These are phyloP conservation scores for Lepidocolaptes lacrymiger DNA, from an alignment of 2,797 vertebrate species.

Conservation along the genomic window DNA sequence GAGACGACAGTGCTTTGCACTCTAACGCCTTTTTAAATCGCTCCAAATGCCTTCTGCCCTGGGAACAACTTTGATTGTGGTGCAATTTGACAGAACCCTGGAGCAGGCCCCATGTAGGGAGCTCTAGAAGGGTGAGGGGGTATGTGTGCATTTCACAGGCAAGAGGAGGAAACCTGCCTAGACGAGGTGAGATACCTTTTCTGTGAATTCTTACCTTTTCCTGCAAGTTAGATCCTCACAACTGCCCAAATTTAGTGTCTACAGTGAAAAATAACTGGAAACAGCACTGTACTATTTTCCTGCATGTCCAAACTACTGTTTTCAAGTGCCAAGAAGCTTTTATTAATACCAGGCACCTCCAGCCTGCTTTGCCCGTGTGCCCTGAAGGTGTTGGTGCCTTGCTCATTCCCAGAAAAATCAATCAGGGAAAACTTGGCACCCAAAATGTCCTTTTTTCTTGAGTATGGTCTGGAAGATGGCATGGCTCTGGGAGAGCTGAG, in stretches of 20 bases:
- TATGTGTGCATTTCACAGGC: background rate
- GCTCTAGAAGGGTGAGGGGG: fast-evolving
- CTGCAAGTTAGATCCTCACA: background rate
- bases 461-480: slow-evolving; percentile 89
- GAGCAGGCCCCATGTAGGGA: background rate
- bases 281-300: background rate
- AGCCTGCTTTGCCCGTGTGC: slow-evolving; percentile 86
- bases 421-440: slow-evolving; percentile 88
- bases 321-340: slow-evolving; percentile 84
- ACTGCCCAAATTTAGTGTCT: background rate
- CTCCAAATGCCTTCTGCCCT: background rate
- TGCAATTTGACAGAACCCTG: background rate
- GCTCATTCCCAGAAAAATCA: slow-evolving; percentile 87
- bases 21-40: background rate
- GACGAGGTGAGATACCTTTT: background rate
- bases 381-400: slow-evolving; percentile 83
- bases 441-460: slow-evolving; percentile 78
- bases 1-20: background rate
- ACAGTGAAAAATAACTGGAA: background rate
- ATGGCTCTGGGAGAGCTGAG: slow-evolving; percentile 86
- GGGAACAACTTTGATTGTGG: background rate
- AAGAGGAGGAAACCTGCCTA: background rate
- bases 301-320: background rate
- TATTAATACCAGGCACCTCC: slow-evolving; percentile 89
- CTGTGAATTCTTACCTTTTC: background rate